phyloP scores from a whole-genome alignment of 1,140 invertebrate genomes.

The Hycleus phaleratus region DNA sequence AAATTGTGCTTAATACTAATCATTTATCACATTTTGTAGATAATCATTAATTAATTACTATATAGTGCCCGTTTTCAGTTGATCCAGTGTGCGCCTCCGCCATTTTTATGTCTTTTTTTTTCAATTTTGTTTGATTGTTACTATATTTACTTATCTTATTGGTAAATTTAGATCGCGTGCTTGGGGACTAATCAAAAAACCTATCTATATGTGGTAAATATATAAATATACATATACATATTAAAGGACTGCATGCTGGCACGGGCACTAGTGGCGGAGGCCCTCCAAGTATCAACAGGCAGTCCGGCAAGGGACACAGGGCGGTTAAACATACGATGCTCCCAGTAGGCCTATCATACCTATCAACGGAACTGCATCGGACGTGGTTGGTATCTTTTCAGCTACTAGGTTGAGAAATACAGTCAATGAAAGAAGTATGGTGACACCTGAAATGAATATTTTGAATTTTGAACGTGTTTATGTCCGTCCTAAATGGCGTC shows the following conservation, averaged over 20 bases:
- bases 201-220: no score
- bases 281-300: slow-evolving; percentile 46
- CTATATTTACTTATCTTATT: no score
- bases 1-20: no score
- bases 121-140: no score
- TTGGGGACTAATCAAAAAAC: no score
- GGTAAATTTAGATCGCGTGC: no score
- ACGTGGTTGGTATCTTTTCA: slow-evolving; percentile 85
- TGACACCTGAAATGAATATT: slow-evolving; percentile 61
- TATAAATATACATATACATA: no score
- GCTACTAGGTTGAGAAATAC: slow-evolving; percentile 94
- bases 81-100: no score
- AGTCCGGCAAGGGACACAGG: slow-evolving; percentile 39
- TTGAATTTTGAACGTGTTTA: slow-evolving; percentile 15
- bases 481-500: slow-evolving; percentile 9
- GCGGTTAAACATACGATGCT: slow-evolving; percentile 40
- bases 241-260: slow-evolving; percentile 15
- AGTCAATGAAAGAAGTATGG: slow-evolving; percentile 96
- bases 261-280: slow-evolving; percentile 14
- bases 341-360: slow-evolving; percentile 39
- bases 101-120: no score
- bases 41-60: no score
- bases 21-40: no score
- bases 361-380: slow-evolving; percentile 72
- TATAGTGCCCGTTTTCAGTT: no score